Evolutionary conservation across 2,113 vertebrate species (phyloP), one percentile per base, ranked within the genome.

Genomic region (Oryzias curvinotus): DNA sequence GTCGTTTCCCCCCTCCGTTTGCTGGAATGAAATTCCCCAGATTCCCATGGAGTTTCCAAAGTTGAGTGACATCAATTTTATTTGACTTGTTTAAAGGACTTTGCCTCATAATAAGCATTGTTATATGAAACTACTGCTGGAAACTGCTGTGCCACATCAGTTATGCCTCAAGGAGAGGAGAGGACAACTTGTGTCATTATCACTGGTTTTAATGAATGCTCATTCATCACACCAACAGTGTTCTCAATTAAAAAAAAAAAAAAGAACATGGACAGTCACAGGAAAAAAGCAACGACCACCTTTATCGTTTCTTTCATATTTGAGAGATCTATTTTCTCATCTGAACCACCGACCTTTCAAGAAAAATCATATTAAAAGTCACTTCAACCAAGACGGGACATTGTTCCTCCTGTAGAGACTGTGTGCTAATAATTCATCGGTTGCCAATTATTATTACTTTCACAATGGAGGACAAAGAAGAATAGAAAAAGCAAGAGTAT

Each of bases 1-100:
- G 91, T 94, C 94, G 90, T 93, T 95, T 82, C 57, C 75, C 70
- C 75, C 57, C 93, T 91, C 81, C 93, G 91, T 94, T 94, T 93
- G 92, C 83, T 91, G 92, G 91, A 92, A 91, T 89, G 85, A 78
- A 90, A 94, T 92, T 93, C 83, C 86, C 81, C 44, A 79, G 87
- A 88, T 90, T 85, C 81, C 77, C 85, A 67, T 87, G 66, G 70
- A 76, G 80, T 87, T 87, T 90, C 77, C 67, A 85, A 88, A 80
- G 86, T 80, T 83, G 83, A 89, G 84, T 73, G 87, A 88, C 85
- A 90, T 89, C 76, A 85, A 84, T 90, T 90, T 91, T 87, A 90
- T 91, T 90, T 88, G 88, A 90, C 87, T 87, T 89, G 75, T 90
- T 92, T 89, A 91, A 90, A 85, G 83, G 78, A 71, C 62, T 73